Percentiles rank a stretch among this genome's conserved stretches.
These are phyloP conservation scores for Spilosoma lubricipeda DNA, from an alignment of 2,888 invertebrate genomes.

Conservation along the genomic window DNA sequence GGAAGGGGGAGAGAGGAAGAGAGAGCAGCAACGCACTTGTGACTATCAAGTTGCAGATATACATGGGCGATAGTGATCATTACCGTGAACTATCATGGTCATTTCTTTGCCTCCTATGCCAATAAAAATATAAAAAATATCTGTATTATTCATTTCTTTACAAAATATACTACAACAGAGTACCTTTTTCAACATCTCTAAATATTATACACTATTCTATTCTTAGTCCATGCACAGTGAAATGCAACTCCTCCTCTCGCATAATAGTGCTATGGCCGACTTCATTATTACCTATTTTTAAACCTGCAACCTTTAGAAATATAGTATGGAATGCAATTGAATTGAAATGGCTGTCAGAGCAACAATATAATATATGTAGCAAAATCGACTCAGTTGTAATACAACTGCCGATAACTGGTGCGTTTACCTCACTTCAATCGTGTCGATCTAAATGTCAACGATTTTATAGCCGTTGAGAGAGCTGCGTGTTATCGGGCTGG, in stretches of 20 bases:
- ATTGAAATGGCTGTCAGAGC: not conserved
- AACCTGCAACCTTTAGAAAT: too few relatives aligned
- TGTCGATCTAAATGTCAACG: slow-evolving; percentile 55
- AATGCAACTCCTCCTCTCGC: not conserved
- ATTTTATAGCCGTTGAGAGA: slow-evolving; percentile 42
- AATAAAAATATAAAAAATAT: too few relatives aligned
- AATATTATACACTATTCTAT: not conserved
- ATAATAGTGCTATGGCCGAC: too few relatives aligned
- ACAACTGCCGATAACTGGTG: slow-evolving; percentile 36
- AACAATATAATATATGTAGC: slow-evolving; percentile 20
- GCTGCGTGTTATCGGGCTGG: slow-evolving; percentile 7
- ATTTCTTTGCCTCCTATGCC: too few relatives aligned
- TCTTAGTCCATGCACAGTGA: not conserved
- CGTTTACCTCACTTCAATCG: slow-evolving; percentile 39
- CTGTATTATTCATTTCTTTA: not conserved
- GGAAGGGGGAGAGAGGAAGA: too few relatives aligned
- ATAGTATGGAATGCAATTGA: too few relatives aligned
- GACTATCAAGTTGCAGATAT: too few relatives aligned
- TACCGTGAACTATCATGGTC: too few relatives aligned
- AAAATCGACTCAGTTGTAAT: slow-evolving; percentile 14
- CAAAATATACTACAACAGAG: not conserved
- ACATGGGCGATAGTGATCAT: too few relatives aligned
- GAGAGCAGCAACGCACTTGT: too few relatives aligned
- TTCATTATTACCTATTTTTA: too few relatives aligned
- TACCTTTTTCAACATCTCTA: slow-evolving; percentile 1